phyloP scores from a whole-genome alignment of 37 sponge, comb jelly and placozoan species.

The Chondrosia reniformis region DNA sequence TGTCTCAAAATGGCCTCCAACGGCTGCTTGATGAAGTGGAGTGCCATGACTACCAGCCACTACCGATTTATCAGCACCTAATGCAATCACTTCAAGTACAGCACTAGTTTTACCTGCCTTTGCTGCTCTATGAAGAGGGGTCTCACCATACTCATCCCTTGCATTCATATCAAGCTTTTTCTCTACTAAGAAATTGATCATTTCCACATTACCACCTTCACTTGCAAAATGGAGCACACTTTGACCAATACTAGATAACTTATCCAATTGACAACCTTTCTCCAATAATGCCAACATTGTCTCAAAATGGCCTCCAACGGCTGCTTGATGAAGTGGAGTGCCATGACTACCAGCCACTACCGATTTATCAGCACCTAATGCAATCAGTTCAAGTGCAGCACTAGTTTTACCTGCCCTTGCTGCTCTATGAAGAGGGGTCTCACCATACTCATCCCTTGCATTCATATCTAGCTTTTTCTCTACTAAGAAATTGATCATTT shows the following conservation, averaged over 20 bases:
- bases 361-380: not conserved
- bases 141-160: not conserved
- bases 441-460: not conserved
- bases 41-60: too few relatives aligned
- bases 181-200: not conserved
- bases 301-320: not conserved
- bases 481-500: not conserved
- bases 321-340: conserved; percentile 6
- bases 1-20: too few relatives aligned
- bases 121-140: not conserved
- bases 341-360: not conserved
- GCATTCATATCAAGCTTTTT: not conserved
- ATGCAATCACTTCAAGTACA: not conserved
- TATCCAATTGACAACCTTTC: not conserved
- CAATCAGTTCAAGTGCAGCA: not conserved
- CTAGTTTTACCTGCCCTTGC: not conserved
- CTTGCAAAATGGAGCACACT: not conserved
- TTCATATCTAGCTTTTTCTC: too few relatives aligned
- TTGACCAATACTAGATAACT: not conserved
- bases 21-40: too few relatives aligned
- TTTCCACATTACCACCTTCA: not conserved
- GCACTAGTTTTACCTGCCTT: not conserved
- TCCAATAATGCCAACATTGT: not conserved
- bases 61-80: too few relatives aligned
- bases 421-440: not conserved